Evolutionary conservation across 2,888 invertebrate species (phyloP), one percentile per base, ranked within the genome.

Genomic region (Ichneumon xanthorius): DNA sequence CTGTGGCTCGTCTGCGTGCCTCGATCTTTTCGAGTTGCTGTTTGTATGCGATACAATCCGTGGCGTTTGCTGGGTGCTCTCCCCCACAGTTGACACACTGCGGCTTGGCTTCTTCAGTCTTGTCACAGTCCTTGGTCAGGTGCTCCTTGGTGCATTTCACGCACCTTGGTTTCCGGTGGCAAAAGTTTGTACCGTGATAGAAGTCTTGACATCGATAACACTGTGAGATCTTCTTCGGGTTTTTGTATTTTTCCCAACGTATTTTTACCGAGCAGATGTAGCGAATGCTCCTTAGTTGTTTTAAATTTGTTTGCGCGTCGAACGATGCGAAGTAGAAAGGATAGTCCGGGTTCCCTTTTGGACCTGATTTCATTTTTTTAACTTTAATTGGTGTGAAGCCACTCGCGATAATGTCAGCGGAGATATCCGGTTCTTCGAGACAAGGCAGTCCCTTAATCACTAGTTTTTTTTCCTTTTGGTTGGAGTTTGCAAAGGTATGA

Each of bases 121-220:
- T 68, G 7, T 68, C 48, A 22, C 70, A 76, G 22, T 82, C 40
- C 14, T 68, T 63, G 5, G 63, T 71, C 1, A 63, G 14, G 19
- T 82, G 76, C 5, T 26, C 5, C 2, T 16, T 19, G 0, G 45
- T 33, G 63, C 76, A 82, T 63, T 77, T 76, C 0, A 76, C 76
- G 48, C 76, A 76, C 26, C 65, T 70, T 7, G 82, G 76, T 11
- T 19, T 16, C 6, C 71, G 70, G 7, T 37, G n/a, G 26, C 82
- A 82, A 53, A 37, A 50, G 11, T n/a, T 33, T 30, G 50, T n/a
- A 7, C 82, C 80, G 16, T 79, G 82, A 4, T 53, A 75, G 50
- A 86, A 87, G 2, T 30, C 40, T 45, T 87, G 85, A 75, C 87
- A 87, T 4, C 84, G 68, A 14, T 79, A 84, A 14, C 87, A 87